phyloP scores from a whole-genome alignment of 2,113 vertebrate species.

The Pluvialis apricaria region DNA sequence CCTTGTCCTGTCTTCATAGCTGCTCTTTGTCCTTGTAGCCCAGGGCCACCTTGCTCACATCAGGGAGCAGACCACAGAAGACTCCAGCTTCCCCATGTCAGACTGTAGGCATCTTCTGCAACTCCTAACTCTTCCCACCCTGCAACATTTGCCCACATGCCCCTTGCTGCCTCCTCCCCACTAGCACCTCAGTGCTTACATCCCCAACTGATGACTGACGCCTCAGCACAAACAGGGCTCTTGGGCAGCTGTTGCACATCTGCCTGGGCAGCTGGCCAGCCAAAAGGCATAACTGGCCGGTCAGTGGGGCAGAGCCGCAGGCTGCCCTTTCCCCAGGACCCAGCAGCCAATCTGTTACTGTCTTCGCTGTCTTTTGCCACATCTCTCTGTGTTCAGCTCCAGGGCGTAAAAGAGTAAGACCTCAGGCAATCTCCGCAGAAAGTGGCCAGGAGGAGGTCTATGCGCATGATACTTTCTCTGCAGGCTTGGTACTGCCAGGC shows the following conservation, averaged over 20 bases:
- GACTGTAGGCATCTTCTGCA: neutral
- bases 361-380: rapidly evolving
- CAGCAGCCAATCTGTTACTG: neutral
- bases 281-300: neutral
- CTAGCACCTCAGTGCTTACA: neutral
- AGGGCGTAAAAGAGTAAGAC: neutral
- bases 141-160: neutral
- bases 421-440: neutral
- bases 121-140: neutral
- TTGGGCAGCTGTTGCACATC: neutral
- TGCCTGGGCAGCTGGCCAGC: neutral
- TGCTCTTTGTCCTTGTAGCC: neutral
- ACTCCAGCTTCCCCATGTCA: neutral
- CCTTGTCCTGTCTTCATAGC: neutral
- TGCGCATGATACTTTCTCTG: neutral
- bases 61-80: neutral
- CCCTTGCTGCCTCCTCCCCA: neutral
- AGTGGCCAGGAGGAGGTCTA: neutral
- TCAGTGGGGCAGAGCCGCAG: neutral
- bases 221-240: neutral
- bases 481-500: neutral
- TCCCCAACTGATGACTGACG: neutral
- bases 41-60: neutral
- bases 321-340: neutral
- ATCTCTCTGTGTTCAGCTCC: neutral